Evolutionary conservation across 2,797 vertebrate genomes (phyloP).

Genomic region (Tokudaia tokunoshimensis): DNA sequence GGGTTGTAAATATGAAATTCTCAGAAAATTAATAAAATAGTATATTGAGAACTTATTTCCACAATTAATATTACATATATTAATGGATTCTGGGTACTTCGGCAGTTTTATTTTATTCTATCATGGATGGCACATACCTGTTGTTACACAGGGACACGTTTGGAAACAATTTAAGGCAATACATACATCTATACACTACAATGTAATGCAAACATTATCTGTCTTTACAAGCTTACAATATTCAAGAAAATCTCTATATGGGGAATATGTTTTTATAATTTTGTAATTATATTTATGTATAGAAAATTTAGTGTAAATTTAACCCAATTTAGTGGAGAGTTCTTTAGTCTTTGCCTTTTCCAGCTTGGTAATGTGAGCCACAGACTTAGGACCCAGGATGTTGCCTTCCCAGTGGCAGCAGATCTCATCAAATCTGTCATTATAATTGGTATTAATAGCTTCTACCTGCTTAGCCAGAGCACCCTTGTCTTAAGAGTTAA

Average conservation of each 20-base stretch:
- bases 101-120: constrained; percentile 24
- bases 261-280: background rate
- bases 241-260: background rate
- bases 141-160: background rate
- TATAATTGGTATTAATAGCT: too few relatives aligned
- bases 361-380: too few relatives aligned
- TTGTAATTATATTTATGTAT: too few relatives aligned
- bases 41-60: background rate
- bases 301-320: too few relatives aligned
- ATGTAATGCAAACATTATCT: background rate
- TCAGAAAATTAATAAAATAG: background rate
- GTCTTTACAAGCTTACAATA: background rate
- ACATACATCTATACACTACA: background rate
- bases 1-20: background rate
- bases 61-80: constrained; percentile 39
- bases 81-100: background rate
- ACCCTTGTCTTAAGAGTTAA: too few relatives aligned
- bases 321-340: too few relatives aligned
- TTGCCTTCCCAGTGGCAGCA: too few relatives aligned
- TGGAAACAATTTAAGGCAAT: constrained; percentile 19
- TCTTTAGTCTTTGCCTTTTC: too few relatives aligned
- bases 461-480: too few relatives aligned
- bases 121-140: background rate
- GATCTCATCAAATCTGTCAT: too few relatives aligned
- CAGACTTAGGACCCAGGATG: too few relatives aligned